Evolutionary conservation across 2,888 invertebrate genomes (phyloP).

Genomic region (Mesopsocus fuscifrons): DNA sequence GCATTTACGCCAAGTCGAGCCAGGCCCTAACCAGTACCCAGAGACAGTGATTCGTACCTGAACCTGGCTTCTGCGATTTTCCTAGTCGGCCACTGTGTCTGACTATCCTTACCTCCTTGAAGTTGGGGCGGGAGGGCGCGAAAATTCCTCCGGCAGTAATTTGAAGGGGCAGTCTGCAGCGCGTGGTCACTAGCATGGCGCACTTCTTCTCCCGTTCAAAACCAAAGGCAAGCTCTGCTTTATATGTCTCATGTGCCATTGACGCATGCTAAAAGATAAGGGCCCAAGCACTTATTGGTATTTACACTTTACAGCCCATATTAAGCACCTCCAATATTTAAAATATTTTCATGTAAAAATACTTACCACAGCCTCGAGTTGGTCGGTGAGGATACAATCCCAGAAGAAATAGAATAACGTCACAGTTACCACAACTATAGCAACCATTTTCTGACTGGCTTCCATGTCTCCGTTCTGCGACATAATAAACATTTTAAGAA

Average conservation of each 20-base stretch:
- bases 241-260: not conserved
- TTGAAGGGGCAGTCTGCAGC: not conserved
- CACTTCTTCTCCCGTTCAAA: not conserved
- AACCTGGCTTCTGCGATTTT: too few species aligned
- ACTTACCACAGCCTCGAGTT: not conserved
- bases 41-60: too few species aligned
- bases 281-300: not conserved
- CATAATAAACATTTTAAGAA: not conserved
- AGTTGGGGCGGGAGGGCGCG: not conserved
- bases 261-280: not conserved
- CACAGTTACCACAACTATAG: not conserved
- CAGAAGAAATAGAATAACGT: not conserved
- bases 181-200: not conserved
- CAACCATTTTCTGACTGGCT: not conserved
- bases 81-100: too few species aligned
- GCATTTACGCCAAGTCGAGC: too few species aligned
- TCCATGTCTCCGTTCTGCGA: slow-evolving; percentile 4
- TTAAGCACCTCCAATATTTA: too few species aligned
- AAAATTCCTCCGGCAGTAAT: not conserved
- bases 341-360: too few species aligned
- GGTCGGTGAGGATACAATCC: not conserved
- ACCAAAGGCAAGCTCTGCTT: not conserved
- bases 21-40: too few species aligned
- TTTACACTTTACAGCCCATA: too few species aligned
- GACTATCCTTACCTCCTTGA: not conserved